Evolutionary conservation across 2,888 invertebrate species (phyloP).

Genomic region (Belgica antarctica): DNA sequence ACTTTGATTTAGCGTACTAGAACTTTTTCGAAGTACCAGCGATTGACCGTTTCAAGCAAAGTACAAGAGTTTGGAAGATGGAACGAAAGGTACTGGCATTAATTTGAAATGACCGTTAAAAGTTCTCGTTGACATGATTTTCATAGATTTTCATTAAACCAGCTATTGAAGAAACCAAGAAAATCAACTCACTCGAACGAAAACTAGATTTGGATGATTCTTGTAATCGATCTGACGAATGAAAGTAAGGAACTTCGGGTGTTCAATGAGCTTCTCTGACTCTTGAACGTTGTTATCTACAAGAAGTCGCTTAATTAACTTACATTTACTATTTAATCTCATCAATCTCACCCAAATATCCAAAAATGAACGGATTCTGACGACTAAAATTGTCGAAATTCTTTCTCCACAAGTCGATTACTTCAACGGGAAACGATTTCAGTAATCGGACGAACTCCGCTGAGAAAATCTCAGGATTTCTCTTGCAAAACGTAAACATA

Average conservation of each 20-base stretch:
- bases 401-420: background rate
- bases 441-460: background rate
- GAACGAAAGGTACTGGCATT: background rate
- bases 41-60: too few species aligned
- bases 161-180: too few species aligned
- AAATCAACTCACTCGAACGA: background rate
- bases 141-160: background rate
- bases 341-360: background rate
- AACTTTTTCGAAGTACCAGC: too few species aligned
- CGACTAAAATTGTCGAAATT: background rate
- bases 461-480: background rate
- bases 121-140: background rate
- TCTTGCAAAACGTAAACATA: background rate
- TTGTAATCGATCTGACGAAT: background rate
- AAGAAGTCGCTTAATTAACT: background rate
- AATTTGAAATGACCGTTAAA: background rate
- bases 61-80: slow-evolving; percentile 3
- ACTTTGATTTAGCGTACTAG: too few species aligned
- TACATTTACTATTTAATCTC: background rate
- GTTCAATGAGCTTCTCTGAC: background rate
- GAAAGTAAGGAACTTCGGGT: background rate
- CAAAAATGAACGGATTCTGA: background rate
- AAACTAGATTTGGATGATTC: background rate
- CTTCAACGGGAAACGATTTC: background rate
- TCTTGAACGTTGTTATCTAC: background rate